Conservation (phyloP, 2,888 invertebrate species). For the Synanthedon myopaeformis region DNA sequence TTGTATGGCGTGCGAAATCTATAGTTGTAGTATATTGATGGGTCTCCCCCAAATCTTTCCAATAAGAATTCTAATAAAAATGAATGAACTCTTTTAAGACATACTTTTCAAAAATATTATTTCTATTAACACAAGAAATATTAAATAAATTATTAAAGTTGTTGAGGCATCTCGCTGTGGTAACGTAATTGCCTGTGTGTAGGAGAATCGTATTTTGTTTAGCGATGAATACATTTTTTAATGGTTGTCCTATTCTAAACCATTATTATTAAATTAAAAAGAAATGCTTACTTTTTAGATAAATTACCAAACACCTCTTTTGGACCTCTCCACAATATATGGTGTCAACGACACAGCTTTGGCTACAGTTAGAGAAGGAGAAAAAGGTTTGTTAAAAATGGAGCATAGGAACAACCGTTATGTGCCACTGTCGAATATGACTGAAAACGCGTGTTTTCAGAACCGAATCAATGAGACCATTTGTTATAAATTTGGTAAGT, state of each 20-base stretch:
- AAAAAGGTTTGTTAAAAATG: slow-evolving; percentile 34
- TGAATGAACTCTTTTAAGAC: too few relatives aligned
- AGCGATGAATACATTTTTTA: too few relatives aligned
- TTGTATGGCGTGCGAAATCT: too few relatives aligned
- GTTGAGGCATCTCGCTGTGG: too few relatives aligned
- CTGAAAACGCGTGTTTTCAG: slow-evolving; percentile 25
- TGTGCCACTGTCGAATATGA: slow-evolving; percentile 21
- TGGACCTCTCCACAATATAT: slow-evolving; percentile 47
- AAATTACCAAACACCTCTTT: slow-evolving; percentile 42
- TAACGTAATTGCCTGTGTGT: too few relatives aligned
- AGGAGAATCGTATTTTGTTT: too few relatives aligned
- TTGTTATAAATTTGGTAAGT: slow-evolving; percentile 46
- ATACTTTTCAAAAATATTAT: too few relatives aligned
- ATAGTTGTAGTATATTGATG: too few relatives aligned
- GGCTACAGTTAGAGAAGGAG: slow-evolving; percentile 24
- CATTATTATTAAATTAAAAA: neutral
- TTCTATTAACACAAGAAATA: too few relatives aligned
- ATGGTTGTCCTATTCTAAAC: neutral
- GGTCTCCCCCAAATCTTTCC: too few relatives aligned
- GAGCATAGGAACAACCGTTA: slow-evolving; percentile 26
- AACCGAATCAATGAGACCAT: slow-evolving; percentile 25
- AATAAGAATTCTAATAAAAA: too few relatives aligned
- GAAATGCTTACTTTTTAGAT: slow-evolving; percentile 22
- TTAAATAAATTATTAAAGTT: too few relatives aligned
- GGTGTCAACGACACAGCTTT: slow-evolving; percentile 34